phyloP scores from a whole-genome alignment of 2,888 invertebrate genomes.

The Geophilus truncorum region DNA sequence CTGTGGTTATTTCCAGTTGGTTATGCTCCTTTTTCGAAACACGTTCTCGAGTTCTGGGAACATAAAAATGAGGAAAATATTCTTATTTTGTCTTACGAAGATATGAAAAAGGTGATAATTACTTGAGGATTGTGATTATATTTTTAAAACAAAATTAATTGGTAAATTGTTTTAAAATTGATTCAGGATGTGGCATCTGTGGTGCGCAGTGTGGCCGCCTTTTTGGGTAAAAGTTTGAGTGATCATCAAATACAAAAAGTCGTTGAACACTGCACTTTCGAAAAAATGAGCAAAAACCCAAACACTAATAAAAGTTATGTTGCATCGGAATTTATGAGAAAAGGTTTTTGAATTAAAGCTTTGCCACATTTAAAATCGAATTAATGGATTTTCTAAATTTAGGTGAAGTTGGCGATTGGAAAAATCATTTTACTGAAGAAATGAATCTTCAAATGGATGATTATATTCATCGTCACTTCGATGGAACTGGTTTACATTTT shows the following conservation, averaged over 20 bases:
- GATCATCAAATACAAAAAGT: slow-evolving; percentile 64
- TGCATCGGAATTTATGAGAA: slow-evolving; percentile 34
- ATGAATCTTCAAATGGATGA: slow-evolving; percentile 18
- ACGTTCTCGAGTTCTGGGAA: slow-evolving; percentile 35
- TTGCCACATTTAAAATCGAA: not conserved
- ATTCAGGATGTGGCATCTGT: slow-evolving; percentile 60
- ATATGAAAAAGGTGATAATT: slow-evolving; percentile 36
- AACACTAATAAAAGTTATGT: slow-evolving; percentile 58
- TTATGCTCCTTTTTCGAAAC: slow-evolving; percentile 32
- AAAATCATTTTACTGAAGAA: slow-evolving; percentile 28
- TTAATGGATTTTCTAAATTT: not conserved
- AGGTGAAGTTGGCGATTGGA: slow-evolving; percentile 29
- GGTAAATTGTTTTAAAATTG: not conserved
- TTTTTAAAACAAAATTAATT: not conserved
- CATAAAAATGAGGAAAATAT: slow-evolving; percentile 34
- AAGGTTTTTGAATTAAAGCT: slow-evolving; percentile 33
- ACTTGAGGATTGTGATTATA: too few species aligned
- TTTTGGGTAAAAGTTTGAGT: slow-evolving; percentile 62
- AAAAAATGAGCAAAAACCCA: slow-evolving; percentile 74
- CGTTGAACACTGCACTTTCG: slow-evolving; percentile 69
- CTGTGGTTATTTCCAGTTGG: too few species aligned
- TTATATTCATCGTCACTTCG: not conserved
- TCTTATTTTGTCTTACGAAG: slow-evolving; percentile 33
- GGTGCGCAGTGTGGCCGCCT: slow-evolving; percentile 64
- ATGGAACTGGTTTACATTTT: not conserved